Evolutionary conservation across 2,797 vertebrate genomes (phyloP).

Genomic region (Catharus ustulatus): DNA sequence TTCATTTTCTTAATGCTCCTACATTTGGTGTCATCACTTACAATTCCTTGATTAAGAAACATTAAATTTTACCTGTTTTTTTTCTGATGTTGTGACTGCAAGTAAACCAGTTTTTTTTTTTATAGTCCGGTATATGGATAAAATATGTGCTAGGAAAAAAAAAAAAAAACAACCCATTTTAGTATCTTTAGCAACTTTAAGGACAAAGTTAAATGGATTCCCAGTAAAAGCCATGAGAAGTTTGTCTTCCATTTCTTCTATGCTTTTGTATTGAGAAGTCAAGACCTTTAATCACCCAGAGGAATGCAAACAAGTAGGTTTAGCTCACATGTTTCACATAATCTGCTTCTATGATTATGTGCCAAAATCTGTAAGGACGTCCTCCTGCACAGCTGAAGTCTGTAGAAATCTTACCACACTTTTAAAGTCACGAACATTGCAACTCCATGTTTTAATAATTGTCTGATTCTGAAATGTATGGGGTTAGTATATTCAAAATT

Average conservation of each 20-base stretch:
- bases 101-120: not conserved
- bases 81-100: not conserved
- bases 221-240: not conserved
- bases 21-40: not conserved
- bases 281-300: not conserved
- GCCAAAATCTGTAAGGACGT: not conserved
- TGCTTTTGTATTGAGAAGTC: not conserved
- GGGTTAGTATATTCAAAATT: not conserved
- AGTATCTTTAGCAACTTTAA: not conserved
- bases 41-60: not conserved
- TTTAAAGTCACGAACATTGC: not conserved
- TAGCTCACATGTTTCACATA: not conserved
- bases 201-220: not conserved
- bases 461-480: not conserved
- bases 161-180: not conserved
- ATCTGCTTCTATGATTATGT: not conserved
- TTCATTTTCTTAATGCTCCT: not conserved
- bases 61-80: not conserved
- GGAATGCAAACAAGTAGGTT: conserved; percentile 1
- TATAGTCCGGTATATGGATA: not conserved
- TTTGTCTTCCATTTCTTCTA: not conserved
- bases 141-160: not conserved
- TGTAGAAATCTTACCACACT: not conserved
- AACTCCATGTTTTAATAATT: not conserved
- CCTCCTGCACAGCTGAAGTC: not conserved